phyloP scores from a whole-genome alignment of 2,113 vertebrate genomes.

The Epinephelus moara region DNA sequence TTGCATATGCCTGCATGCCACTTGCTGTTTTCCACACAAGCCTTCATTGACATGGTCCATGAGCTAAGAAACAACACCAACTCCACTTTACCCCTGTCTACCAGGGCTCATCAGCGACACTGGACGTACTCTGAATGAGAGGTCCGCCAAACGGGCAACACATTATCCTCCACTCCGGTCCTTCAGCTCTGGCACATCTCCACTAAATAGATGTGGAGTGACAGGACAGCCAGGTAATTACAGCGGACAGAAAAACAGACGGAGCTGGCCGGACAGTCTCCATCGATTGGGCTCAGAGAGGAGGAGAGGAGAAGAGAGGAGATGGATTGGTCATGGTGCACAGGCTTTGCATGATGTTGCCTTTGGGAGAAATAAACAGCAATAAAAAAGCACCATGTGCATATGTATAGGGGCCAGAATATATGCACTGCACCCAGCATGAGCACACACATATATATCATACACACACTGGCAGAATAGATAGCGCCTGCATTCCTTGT shows the following conservation, averaged over 20 bases:
- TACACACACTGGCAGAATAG: background rate
- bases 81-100: background rate
- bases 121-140: constrained; percentile 41
- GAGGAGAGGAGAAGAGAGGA: constrained; percentile 23
- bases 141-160: constrained; percentile 47
- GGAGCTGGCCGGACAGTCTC: constrained; percentile 16
- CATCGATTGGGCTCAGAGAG: constrained; percentile 28
- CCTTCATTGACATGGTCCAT: constrained; percentile 10
- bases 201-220: constrained; percentile 53
- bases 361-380: constrained; percentile 22
- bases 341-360: constrained; percentile 27
- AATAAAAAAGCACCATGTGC: background rate
- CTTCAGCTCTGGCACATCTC: constrained; percentile 20
- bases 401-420: background rate
- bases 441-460: background rate
- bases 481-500: background rate
- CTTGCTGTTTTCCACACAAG: constrained; percentile 27
- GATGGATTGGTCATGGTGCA: background rate
- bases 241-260: constrained; percentile 39
- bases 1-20: constrained; percentile 14
- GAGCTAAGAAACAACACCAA: constrained; percentile 10
- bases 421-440: constrained; percentile 3
- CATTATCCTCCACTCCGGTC: constrained; percentile 31
- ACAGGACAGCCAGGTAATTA: constrained; percentile 58
- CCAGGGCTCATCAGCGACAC: constrained; percentile 33